These are phyloP conservation scores for Chrysopilus asiliformis DNA, from an alignment of 2,888 invertebrate species.

Conservation along the genomic window DNA sequence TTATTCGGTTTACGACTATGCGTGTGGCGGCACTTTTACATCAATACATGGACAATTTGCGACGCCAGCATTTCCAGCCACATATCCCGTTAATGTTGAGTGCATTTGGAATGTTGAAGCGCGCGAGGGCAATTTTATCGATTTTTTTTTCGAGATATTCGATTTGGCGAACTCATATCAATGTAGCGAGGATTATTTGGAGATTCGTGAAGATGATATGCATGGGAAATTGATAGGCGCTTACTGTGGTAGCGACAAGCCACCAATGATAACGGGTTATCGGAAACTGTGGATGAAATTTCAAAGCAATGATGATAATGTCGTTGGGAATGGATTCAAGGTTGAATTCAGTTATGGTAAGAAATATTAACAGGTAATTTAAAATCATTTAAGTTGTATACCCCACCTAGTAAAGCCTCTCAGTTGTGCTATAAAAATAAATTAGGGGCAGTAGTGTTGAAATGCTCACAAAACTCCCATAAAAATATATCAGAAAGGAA, in stretches of 20 bases:
- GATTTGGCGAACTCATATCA: constrained; percentile 53
- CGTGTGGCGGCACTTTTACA: constrained; percentile 57
- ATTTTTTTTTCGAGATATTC: constrained; percentile 52
- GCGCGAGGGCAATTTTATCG: constrained; percentile 55
- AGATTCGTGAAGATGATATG: constrained; percentile 54
- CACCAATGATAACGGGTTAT: constrained; percentile 42
- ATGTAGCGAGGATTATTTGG: constrained; percentile 76
- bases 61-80: constrained; percentile 55
- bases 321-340: constrained; percentile 54
- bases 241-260: constrained; percentile 52
- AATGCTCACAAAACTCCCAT: too few relatives aligned
- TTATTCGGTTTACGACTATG: constrained; percentile 38
- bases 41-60: constrained; percentile 49
- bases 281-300: constrained; percentile 64
- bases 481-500: too few relatives aligned
- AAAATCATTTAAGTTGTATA: too few relatives aligned
- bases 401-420: too few relatives aligned
- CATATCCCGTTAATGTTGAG: constrained; percentile 52
- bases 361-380: too few relatives aligned
- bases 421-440: too few relatives aligned
- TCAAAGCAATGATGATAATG: constrained; percentile 44
- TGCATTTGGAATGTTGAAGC: constrained; percentile 61
- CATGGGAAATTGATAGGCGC: constrained; percentile 53
- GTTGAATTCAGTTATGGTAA: constrained; percentile 55
- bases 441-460: too few relatives aligned